A percentile compares a stretch with the other conserved stretches of the same genome.
Evolutionary conservation across 1,140 invertebrate species (phyloP).

Genomic region (Dufourea novaeangliae): DNA sequence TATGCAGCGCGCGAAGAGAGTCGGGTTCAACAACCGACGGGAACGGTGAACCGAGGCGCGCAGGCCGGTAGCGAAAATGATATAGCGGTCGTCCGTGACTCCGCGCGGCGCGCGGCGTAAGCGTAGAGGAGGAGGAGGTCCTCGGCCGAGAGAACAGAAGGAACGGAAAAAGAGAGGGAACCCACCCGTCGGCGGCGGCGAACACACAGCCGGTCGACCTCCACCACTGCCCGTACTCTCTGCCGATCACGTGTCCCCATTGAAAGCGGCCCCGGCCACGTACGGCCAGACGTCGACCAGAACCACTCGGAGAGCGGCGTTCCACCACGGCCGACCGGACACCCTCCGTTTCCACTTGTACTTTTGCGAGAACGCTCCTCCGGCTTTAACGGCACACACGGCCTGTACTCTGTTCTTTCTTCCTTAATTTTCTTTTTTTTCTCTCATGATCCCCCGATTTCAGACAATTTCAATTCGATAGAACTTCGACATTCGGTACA

Average conservation of each 20-base stretch:
- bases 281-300: constrained; percentile 72
- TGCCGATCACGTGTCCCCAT: constrained; percentile 72
- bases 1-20: constrained; percentile 79
- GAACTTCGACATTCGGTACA: neutral
- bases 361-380: constrained; percentile 68
- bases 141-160: constrained; percentile 40
- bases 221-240: constrained; percentile 56
- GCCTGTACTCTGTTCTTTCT: no score
- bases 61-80: constrained; percentile 77
- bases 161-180: constrained; percentile 30
- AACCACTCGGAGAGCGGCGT: constrained; percentile 65
- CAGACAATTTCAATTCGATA: no score
- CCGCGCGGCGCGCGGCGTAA: constrained; percentile 52
- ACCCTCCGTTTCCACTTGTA: constrained; percentile 75
- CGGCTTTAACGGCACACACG: constrained; percentile 7
- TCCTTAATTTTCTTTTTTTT: no score
- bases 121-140: no score
- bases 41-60: constrained; percentile 73
- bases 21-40: constrained; percentile 77
- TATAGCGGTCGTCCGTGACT: constrained; percentile 75
- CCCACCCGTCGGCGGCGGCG: no score
- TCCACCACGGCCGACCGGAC: constrained; percentile 59
- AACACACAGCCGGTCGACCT: constrained; percentile 53
- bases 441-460: neutral
- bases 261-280: constrained; percentile 74